These are phyloP conservation scores for Capreolus pygargus DNA, from an alignment of 2,113 vertebrate genomes.

Conservation along the genomic window DNA sequence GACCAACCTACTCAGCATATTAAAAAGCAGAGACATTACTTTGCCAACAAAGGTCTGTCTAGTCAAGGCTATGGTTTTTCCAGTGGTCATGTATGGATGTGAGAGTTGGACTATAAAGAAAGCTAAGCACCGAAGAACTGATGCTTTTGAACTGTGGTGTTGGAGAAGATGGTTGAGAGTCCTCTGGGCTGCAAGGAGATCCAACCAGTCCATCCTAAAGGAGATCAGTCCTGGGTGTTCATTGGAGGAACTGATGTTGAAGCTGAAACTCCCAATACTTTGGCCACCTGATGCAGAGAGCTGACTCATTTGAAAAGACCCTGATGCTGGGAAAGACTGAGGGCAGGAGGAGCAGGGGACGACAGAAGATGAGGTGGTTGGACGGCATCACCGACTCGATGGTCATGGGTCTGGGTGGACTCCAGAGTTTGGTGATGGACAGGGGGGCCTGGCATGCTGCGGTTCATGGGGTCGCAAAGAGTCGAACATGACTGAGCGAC, in stretches of 20 bases:
- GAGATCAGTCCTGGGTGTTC: background rate
- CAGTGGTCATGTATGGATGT: background rate
- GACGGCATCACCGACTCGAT: background rate
- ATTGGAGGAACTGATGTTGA: background rate
- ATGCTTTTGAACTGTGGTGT: background rate
- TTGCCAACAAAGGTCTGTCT: background rate
- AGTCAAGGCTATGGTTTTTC: background rate
- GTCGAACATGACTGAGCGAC: background rate
- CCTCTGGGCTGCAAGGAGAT: background rate
- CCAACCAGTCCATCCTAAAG: background rate
- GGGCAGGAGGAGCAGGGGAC: background rate
- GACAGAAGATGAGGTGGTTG: background rate
- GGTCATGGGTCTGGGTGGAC: background rate
- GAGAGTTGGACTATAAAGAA: background rate
- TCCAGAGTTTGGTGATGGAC: background rate
- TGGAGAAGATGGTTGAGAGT: background rate
- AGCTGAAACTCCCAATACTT: background rate
- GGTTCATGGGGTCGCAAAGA: background rate
- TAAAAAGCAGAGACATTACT: background rate
- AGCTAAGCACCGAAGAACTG: background rate
- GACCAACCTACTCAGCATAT: background rate
- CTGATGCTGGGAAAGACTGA: background rate
- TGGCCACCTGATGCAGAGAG: background rate
- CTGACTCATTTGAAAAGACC: background rate
- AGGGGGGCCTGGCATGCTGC: fast-evolving